phyloP scores from a whole-genome alignment of 2,888 invertebrate genomes.

The Halictus ligatus region DNA sequence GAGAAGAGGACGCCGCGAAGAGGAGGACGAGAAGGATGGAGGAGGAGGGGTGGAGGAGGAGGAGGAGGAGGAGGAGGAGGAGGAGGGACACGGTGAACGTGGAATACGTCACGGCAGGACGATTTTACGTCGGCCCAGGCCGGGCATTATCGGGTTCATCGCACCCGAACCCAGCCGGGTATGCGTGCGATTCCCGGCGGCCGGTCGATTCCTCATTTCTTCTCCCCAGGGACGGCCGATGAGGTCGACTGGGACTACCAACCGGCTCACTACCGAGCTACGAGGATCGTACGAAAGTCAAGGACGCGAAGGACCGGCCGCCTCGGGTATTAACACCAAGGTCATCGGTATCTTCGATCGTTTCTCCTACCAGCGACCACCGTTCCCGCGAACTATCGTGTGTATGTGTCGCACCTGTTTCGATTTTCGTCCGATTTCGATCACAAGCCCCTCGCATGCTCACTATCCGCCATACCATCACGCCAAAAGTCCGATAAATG shows the following conservation, averaged over 20 bases:
- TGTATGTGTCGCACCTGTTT: not conserved
- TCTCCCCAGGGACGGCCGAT: conserved; percentile 39
- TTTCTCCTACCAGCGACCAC: conserved; percentile 17
- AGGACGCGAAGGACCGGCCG: conserved; percentile 45
- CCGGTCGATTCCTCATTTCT: conserved; percentile 61
- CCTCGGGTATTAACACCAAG: conserved; percentile 46
- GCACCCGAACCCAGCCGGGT: conserved; percentile 47
- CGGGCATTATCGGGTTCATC: conserved; percentile 60
- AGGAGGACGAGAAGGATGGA: not conserved
- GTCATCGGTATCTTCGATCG: conserved; percentile 47
- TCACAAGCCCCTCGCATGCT: not conserved
- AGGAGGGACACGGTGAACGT: not conserved
- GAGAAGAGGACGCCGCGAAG: not conserved
- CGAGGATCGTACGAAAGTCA: conserved; percentile 45
- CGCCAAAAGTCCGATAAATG: not conserved
- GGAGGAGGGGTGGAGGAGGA: not conserved
- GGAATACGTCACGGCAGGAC: conserved; percentile 49
- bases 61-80: not conserved
- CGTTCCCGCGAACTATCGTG: not conserved
- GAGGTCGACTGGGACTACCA: conserved; percentile 30
- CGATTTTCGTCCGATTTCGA: not conserved
- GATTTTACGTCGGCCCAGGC: conserved; percentile 33
- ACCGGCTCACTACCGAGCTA: conserved; percentile 10
- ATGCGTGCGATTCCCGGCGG: conserved; percentile 49
- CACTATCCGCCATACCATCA: not conserved